Evolutionary conservation across 2,113 vertebrate species (phyloP).

Genomic region (Micronycteris hirsuta): DNA sequence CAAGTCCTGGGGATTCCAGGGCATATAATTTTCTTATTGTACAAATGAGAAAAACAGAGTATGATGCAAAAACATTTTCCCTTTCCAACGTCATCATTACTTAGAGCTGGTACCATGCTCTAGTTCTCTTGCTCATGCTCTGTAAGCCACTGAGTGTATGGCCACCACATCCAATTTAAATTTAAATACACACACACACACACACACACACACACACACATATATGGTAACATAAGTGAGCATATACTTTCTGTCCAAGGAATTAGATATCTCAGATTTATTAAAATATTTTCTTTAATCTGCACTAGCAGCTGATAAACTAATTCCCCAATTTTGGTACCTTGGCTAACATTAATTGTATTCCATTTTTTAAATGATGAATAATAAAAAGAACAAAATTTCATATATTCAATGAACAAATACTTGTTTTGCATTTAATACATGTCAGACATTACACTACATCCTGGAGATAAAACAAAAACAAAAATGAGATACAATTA

Average conservation of each 20-base stretch:
- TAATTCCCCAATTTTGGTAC: background rate
- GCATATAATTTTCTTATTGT: background rate
- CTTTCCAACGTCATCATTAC: background rate
- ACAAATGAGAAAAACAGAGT: background rate
- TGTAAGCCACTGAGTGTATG: background rate
- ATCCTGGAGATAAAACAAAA: background rate
- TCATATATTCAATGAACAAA: background rate
- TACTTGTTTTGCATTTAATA: background rate
- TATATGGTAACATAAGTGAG: background rate
- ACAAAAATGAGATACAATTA: background rate
- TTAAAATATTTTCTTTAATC: too few species aligned
- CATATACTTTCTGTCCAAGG: background rate
- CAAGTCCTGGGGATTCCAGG: background rate
- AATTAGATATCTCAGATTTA: background rate
- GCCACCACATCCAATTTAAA: fast-evolving
- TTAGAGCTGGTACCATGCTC: background rate
- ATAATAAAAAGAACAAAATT: background rate
- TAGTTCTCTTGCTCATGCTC: background rate
- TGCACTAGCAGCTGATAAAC: background rate
- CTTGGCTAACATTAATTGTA: background rate
- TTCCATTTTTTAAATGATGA: background rate
- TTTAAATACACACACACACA: too few species aligned
- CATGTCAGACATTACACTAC: background rate
- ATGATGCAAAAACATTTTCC: background rate
- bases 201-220: too few species aligned